Conservation (phyloP, 2,113 vertebrate species). For the Bos taurus region ARS-UCD2.0 NC_037332.1:4509001-4509500, state of each 20-base stretch:
- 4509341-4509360: too few relatives aligned
- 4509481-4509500: neutral
- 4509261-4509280: too few relatives aligned
- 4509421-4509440: neutral
- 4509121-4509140: neutral
- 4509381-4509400: neutral
- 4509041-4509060: neutral
- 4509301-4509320: too few relatives aligned
- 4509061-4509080: neutral
- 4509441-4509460: neutral
- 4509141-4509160: neutral
- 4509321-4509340: too few relatives aligned
- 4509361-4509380: neutral
- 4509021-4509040: neutral
- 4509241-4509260: too few relatives aligned
- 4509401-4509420: neutral
- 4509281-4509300: too few relatives aligned
- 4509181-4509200: neutral
- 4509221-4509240: neutral
- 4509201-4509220: neutral
- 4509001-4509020: neutral
- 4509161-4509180: neutral
- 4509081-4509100: neutral
- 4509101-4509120: neutral
- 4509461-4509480: neutral